These are phyloP conservation scores for Athene cunicularia DNA, from an alignment of 2,113 vertebrate species.

Conservation along the genomic window DNA sequence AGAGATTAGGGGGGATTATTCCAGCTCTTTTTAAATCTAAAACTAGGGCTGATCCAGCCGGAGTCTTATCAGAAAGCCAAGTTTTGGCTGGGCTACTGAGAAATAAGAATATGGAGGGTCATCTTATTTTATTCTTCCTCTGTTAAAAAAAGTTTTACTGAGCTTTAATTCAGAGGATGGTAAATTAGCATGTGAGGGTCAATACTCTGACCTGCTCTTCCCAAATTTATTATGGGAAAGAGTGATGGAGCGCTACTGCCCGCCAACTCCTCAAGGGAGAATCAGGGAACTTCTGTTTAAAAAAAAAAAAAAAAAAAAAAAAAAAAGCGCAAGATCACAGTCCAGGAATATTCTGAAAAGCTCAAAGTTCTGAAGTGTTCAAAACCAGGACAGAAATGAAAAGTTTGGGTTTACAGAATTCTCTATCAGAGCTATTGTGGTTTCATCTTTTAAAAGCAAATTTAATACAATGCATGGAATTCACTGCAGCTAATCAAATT, in stretches of 20 bases:
- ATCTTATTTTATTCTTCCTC: neutral
- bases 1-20: neutral
- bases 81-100: neutral
- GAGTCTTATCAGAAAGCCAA: neutral
- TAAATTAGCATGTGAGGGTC: neutral
- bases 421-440: neutral
- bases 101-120: neutral
- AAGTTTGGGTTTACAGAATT: neutral
- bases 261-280: neutral
- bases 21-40: neutral
- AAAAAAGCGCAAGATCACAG: neutral
- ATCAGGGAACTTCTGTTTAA: neutral
- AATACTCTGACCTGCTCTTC: neutral
- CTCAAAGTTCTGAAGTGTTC: neutral
- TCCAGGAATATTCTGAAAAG: neutral
- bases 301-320: neutral
- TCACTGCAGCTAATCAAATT: neutral
- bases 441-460: neutral
- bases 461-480: neutral
- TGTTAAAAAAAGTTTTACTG: neutral
- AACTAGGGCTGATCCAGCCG: neutral
- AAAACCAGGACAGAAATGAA: neutral
- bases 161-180: neutral
- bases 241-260: accelerated
- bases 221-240: neutral